Conservation (phyloP, 2,888 invertebrate species). For the Syritta pipiens region DNA sequence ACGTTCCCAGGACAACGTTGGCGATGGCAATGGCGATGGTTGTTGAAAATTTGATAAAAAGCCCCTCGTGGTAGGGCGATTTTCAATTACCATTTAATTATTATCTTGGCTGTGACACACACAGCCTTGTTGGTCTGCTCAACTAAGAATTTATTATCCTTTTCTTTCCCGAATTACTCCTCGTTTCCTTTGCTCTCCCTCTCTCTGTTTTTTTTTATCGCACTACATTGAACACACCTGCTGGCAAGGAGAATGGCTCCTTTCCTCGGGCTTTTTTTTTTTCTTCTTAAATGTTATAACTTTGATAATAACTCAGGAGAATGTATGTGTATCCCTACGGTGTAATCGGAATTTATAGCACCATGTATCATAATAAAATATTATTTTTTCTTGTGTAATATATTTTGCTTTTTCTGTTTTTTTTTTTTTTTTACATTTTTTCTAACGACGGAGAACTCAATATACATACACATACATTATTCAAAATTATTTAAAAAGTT, state of each 20-base stretch:
- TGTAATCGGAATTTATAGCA: slow-evolving; percentile 64
- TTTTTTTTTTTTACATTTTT: slow-evolving; percentile 11
- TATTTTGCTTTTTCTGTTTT: slow-evolving; percentile 15
- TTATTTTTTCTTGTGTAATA: slow-evolving; percentile 41
- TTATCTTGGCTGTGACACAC: slow-evolving; percentile 2
- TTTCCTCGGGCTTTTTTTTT: slow-evolving; percentile 32
- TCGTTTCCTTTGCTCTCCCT: slow-evolving; percentile 9
- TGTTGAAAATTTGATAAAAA: slow-evolving; percentile 47
- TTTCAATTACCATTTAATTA: slow-evolving; percentile 56
- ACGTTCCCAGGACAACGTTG: slow-evolving; percentile 20
- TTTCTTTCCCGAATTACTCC: slow-evolving; percentile 3
- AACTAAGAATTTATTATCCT: slow-evolving; percentile 8
- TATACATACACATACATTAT: slow-evolving; percentile 47
- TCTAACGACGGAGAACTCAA: slow-evolving; percentile 42
- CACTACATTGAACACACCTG: slow-evolving; percentile 57
- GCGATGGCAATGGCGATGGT: no score
- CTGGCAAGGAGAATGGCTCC: slow-evolving; percentile 29
- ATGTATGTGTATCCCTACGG: slow-evolving; percentile 51
- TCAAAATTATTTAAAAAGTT: slow-evolving; percentile 67
- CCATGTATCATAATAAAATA: slow-evolving; percentile 67
- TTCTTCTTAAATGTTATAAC: slow-evolving; percentile 66
- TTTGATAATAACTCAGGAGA: slow-evolving; percentile 65
- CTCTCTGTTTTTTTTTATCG: slow-evolving; percentile 20
- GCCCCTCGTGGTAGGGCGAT: slow-evolving; percentile 4
- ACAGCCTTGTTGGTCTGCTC: slow-evolving; percentile 7